Base-by-base conservation (phyloP, 2,888 invertebrate species). In the Pyrrhia umbra region DNA sequence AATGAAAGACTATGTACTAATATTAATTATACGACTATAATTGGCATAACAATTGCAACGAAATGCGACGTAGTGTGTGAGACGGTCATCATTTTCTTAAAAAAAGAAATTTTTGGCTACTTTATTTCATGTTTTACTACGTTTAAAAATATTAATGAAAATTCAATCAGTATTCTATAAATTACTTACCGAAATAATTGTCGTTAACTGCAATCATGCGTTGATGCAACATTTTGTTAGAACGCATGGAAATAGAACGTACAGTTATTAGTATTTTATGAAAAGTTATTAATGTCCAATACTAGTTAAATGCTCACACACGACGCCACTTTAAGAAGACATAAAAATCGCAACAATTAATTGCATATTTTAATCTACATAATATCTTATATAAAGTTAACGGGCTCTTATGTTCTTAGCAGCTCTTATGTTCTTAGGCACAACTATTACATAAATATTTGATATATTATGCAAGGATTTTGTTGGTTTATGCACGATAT, bases 101-200 rank as follows among this genome's bases (percentile, higher is more conserved):
- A 27, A 15, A 34, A 6, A 1, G 54, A n/a, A 15, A 39, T 42
- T n/a, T 8, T 51, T 55, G 47, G 62, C 15, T 27, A 45, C 25
- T 45, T n/a, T 6, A 9, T 34, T 34, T 34, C n/a, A n/a, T n/a
- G 21, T 54, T 15, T 21, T 45, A n/a, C 10, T 52, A 45, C 30
- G 40, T 55, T 74, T 74, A 50, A 69, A n/a, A 65, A 77, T 54
- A 64, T 50, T 67, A 77, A 63, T 61, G 34, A 58, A 45, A 72
- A 47, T 54, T 55, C 40, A 42, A 67, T 69, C 46, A 71, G 65
- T 66, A 71, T 55, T 72, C 64, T 79, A 77, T 58, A 83, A 88
- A 64, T 81, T 82, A 96, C 99, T 99, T 97, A 99, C 99, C 99
- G 93, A 99, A 99, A 95, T 99, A 99, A 96, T 99, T 99, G 97